Percentiles rank a stretch among this genome's conserved stretches.
Conservation (phyloP, 2,113 vertebrate genomes). For the Neolamprologus falcicula region DNA sequence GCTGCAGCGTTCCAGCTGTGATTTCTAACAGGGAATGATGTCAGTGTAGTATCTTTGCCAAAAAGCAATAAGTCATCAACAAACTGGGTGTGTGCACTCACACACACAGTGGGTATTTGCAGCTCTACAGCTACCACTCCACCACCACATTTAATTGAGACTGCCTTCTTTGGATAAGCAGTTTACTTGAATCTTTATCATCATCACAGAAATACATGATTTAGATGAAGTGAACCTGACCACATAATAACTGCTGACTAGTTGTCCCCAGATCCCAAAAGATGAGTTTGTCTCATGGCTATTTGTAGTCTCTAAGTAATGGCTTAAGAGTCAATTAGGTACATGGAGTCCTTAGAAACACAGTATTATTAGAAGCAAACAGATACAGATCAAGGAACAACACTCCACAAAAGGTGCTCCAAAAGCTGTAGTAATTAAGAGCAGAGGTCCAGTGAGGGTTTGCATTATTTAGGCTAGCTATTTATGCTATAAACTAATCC, state of each 20-base stretch:
- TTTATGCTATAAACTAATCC: constrained; percentile 8
- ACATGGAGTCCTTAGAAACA: constrained; percentile 26
- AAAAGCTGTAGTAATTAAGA: constrained; percentile 36
- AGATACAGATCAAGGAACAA: constrained; percentile 31
- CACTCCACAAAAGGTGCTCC: neutral
- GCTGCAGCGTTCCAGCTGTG: neutral
- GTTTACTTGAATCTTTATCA: neutral
- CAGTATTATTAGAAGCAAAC: constrained; percentile 59
- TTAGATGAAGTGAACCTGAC: neutral
- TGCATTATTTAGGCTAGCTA: constrained; percentile 13
- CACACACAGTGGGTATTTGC: neutral
- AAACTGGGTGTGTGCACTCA: neutral
- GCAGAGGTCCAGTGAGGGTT: neutral
- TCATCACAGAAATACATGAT: neutral
- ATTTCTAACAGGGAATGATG: constrained; percentile 68
- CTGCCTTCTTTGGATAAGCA: neutral
- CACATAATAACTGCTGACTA: neutral
- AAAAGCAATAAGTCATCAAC: constrained; percentile 57
- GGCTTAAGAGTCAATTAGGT: constrained; percentile 43
- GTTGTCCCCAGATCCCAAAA: neutral
- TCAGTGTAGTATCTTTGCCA: constrained; percentile 7
- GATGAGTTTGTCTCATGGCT: constrained; percentile 20
- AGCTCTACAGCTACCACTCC: neutral
- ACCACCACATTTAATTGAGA: neutral
- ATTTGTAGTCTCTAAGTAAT: constrained; percentile 33